These are phyloP conservation scores for Perognathus longimembris DNA, from an alignment of 2,113 vertebrate species.

Conservation along the genomic window DNA sequence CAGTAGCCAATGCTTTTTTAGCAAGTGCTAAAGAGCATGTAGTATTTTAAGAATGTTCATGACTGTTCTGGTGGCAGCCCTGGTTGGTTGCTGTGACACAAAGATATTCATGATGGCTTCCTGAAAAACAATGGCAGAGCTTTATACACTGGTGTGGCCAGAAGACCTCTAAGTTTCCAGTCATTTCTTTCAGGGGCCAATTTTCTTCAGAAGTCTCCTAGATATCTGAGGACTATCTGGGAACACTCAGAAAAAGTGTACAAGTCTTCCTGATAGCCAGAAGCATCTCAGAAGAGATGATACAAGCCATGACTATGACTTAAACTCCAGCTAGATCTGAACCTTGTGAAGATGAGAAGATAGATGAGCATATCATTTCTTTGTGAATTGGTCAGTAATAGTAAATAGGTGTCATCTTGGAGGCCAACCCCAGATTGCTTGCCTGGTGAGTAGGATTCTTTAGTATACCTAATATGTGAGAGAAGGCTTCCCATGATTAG, in stretches of 20 bases:
- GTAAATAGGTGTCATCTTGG: neutral
- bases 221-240: neutral
- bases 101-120: neutral
- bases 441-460: neutral
- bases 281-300: neutral
- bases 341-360: neutral
- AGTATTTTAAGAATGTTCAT: neutral
- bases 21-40: neutral
- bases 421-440: neutral
- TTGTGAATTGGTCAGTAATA: neutral
- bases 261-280: neutral
- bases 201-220: neutral
- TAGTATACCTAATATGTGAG: neutral
- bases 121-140: neutral
- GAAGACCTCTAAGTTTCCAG: neutral
- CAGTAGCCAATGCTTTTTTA: neutral
- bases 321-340: neutral
- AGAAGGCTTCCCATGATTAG: neutral
- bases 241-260: neutral
- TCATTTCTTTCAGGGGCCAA: neutral
- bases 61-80: neutral
- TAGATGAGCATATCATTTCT: neutral
- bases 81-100: neutral
- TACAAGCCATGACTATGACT: neutral
- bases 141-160: neutral